Base-by-base conservation (phyloP, 2,113 vertebrate genomes). In the Capra hircus region DNA sequence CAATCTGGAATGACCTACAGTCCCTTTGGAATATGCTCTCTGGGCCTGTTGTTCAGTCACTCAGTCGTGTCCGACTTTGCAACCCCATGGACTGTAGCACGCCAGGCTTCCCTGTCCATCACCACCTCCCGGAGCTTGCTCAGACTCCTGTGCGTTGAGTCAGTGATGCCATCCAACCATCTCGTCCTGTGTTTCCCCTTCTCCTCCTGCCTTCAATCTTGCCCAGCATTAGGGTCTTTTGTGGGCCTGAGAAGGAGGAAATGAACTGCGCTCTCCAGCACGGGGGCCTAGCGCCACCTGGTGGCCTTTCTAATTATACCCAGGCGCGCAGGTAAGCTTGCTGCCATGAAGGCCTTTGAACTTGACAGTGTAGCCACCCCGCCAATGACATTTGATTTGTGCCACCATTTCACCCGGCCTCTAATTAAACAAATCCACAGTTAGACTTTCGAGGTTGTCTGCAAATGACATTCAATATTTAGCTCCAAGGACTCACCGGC, bases 201-300 rank as follows among this genome's bases (percentile, higher is more conserved):
- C 62, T 67, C 62, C 33, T 67, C 62, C 16, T 67, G 62, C 62
- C 62, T 67, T n/a, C 33, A 67, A 4, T n/a, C 62, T n/a, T n/a
- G 3, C 30, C 16, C 62, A 67, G 62, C 62, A 19, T 67, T 3
- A n/a, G 62, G 62, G 15, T 67, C 62, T 67, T 53, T 5, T 30
- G 43, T 0, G 36, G 23, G 5, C 13, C 25, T 25, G 36, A 12
- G 0, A 2, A 71, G 25, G 4, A 33, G 13, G 50, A 12, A 5
- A 11, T 0, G 30, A 28, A 9, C 25, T 4, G 36, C 28, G 11
- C 55, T 0, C 7, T 13, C 36, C 55, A 33, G 50, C 27, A 5
- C 12, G 4, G 92, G 45, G 3, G 14, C 92, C 14, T 27, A 33
- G 57, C 57, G 67, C 92, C 95, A 94, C 91, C 95, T 86, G 25